Base-by-base conservation (phyloP, 2,797 vertebrate species). In the Rhabdophis nuchalis region DNA sequence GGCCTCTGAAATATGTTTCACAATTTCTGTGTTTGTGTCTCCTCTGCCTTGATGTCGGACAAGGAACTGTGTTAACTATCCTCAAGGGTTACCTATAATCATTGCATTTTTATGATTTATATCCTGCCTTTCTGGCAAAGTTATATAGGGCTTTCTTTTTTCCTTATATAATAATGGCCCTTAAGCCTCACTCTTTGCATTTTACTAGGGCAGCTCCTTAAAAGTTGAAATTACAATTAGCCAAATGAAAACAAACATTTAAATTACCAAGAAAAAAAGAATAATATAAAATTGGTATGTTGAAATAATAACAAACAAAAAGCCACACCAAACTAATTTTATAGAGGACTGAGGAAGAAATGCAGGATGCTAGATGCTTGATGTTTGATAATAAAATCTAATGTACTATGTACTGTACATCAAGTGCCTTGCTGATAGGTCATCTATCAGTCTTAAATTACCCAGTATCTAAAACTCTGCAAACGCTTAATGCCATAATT, bases 41-140 rank as follows among this genome's bases (percentile, higher is more conserved):
- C 36, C 89, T 89, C 10, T 68, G 92, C 87, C 10, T 25, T 58
- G n/a, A 88, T 91, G 86, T 0, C 0, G 0, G 54, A 1, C 50
- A 92, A 72, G 68, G 46, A 92, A 56, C 9, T 68, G 2, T 92
- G 92, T 82, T 82, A 88, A 91, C 52, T 72, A 56, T 82, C 20
- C 58, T 46, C 18, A 88, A 18, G 53, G 50, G 13, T 32, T 82
- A 88, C 9, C 36, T 20, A 11, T 36, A n/a, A 16, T n/a, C 29
- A 53, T 29, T 14, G 10, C 29, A 58, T 20, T 86, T 27, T 86
- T 86, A 86, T 29, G 9, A 46, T 32, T 85, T 58, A 58, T 85
- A 64, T 13, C 50, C 11, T 52, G 29, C 32, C 50, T 53, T 87
- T 20, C 58, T 86, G 36, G 72, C 72, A 77, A 77, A 77, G 5